Evolutionary conservation across 2,888 invertebrate species (phyloP), one percentile per base, ranked within the genome.

Genomic region (Andrena camellia): DNA sequence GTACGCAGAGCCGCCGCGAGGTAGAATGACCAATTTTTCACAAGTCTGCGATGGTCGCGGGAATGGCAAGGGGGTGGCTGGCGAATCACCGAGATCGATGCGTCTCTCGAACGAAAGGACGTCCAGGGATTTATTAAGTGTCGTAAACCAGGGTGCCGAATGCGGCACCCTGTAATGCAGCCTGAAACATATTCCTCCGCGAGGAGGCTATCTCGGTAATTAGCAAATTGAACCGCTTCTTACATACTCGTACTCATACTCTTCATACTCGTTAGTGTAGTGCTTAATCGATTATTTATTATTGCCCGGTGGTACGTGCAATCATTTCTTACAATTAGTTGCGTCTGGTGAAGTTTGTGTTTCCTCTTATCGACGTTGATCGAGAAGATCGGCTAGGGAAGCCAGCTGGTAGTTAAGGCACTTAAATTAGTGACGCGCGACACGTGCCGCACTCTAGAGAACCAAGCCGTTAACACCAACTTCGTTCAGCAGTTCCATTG

Each of bases 11-110:
- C 48, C n/a, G 54, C 42, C 7, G 57, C 17, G 20, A 48, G 52
- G 62, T 74, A 54, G 68, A 59, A 69, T 64, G 62, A 54, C 63
- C 67, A 74, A 78, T 79, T 79, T 79, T 79, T 75, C 68, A 63
- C 57, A 31, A 57, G 26, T 13, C 31, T 17, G 17, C 57, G 5
- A 50, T 20, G 66, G 10, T n/a, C 48, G 26, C 23, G 75, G 75
- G 33, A 63, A 74, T 50, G 64, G 66, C 52, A 35, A 62, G 52
- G 62, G 13, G 67, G 7, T 78, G 59, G 66, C 52, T 73, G 59
- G 57, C 59, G 66, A 50, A 67, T 64, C 10, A 29, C 50, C 29
- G 31, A 60, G 26, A 77, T 78, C 31, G 78, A 66, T 78, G 60
- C 35, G 10, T 60, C 66, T 67, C 23, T 8, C 20, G 52, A 42